Percentiles rank a stretch among this genome's conserved stretches.
These are phyloP conservation scores for Myiozetetes cayanensis DNA, from an alignment of 2,113 vertebrate genomes.

Conservation along the genomic window DNA sequence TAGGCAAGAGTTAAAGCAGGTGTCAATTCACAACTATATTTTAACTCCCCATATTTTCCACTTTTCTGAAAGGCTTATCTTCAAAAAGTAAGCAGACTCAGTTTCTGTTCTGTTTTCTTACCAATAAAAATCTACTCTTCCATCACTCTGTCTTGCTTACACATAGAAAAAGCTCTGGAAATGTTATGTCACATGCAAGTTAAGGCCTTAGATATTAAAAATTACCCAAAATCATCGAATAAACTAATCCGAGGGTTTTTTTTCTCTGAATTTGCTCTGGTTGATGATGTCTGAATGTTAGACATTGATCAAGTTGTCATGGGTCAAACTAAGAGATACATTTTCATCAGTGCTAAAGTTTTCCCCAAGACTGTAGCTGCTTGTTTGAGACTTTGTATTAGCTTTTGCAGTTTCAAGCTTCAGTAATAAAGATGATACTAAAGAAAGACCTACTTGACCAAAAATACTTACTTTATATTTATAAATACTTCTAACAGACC, in stretches of 20 bases:
- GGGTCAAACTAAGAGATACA: not conserved
- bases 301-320: not conserved
- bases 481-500: not conserved
- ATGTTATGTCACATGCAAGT: not conserved
- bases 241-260: not conserved
- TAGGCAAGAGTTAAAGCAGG: not conserved
- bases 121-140: not conserved
- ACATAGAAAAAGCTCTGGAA: not conserved
- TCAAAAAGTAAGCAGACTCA: not conserved
- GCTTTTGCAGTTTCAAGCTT: not conserved
- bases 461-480: too few relatives aligned
- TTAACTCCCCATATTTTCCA: not conserved
- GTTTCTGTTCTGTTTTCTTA: not conserved
- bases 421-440: not conserved
- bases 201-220: not conserved
- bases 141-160: not conserved
- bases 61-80: not conserved
- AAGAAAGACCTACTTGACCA: not conserved
- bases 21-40: not conserved
- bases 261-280: not conserved
- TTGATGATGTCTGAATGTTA: not conserved
- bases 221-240: not conserved
- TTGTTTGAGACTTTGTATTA: not conserved
- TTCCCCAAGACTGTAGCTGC: not conserved
- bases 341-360: not conserved